Evolutionary conservation across 2,113 vertebrate species (phyloP), one percentile per base, ranked within the genome.

Genomic region (Dunckerocampus dactyliophorus): DNA sequence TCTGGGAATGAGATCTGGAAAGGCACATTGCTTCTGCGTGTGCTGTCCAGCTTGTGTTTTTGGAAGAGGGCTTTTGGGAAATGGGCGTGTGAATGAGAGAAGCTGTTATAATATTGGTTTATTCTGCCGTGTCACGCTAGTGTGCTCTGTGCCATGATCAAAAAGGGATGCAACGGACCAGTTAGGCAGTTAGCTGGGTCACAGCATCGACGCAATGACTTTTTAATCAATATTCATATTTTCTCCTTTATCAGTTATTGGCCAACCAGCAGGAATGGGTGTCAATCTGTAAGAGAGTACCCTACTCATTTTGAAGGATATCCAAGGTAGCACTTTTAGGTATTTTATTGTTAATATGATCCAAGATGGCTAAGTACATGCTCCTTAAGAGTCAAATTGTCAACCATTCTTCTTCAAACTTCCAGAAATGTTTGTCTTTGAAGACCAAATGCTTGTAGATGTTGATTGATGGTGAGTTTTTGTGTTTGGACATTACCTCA

Each of bases 61-160:
- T 55, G 51, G 53, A 69, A 19, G 22, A 75, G 79, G 9, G n/a
- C n/a, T 56, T 80, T 65, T 65, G 48, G 46, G 46, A 50, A 72
- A 74, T 65, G 72, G 72, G 71, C 58, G 72, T 77, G 43, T 66
- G 73, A 77, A 72, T 61, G 54, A 61, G 71, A 75, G 71, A 82
- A 76, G 77, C 74, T 81, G 82, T 74, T 87, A 78, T 72, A 85
- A 88, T 83, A 82, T 85, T 83, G 80, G 74, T 83, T 78, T 74
- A 79, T 74, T 19, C 80, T 48, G 69, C 77, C 67, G 68, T 69
- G 72, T 79, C 77, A 83, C 76, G 81, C 78, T 73, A 82, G 74
- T 74, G 71, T 54, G 50, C 65, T 69, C 24, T 67, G 64, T 74
- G 70, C 66, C 70, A 51, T 31, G 65, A 84, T 80, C 62, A 67